Base-by-base conservation (phyloP, 2,797 vertebrate species). In the Hyperoplus immaculatus region DNA sequence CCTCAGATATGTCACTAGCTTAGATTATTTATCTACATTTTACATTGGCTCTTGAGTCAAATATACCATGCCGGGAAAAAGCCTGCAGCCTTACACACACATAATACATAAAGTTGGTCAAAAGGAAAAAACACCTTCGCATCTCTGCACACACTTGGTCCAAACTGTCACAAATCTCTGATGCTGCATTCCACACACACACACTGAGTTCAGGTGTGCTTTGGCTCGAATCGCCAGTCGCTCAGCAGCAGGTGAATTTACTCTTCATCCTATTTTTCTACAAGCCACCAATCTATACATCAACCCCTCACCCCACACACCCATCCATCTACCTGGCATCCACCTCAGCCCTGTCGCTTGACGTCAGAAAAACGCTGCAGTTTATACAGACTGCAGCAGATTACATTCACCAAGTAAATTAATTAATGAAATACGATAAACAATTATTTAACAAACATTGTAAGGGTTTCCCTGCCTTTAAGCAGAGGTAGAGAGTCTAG, bases 11-110 rank as follows among this genome's bases (percentile, higher is more conserved):
- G 77, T 77, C 83, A 81, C 73, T 72, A 53, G 67, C 47, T 84
- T 42, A 55, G 66, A 88, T 90, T 75, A 83, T 87, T 82, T 79
- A 83, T 84, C 80, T 85, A 47, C 87, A 66, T 79, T 86, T 85
- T 74, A 70, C 67, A 81, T 72, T 76, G 65, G 13, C 72, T 21
- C 72, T 71, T 76, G 68, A 69, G 42, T 43, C 69, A 46, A 29
- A 60, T 66, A 56, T 15, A 46, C 54, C 45, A 12, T 51, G 16
- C 57, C 67, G 61, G 63, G 54, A 75, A 70, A 72, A 29, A 59
- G 9, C 53, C 45, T 3, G 6, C 14, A 42, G 11, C 63, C 15
- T 12, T 12, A 15, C 45, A 68, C 51, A 49, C 7, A 51, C 36
- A 15, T 18, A 43, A 4, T 16, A 41, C 6, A 11, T 12, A 1